Percentiles rank a stretch among this genome's conserved stretches.
Evolutionary conservation across 2,888 invertebrate genomes (phyloP).

Genomic region (Tubulanus polymorphus): DNA sequence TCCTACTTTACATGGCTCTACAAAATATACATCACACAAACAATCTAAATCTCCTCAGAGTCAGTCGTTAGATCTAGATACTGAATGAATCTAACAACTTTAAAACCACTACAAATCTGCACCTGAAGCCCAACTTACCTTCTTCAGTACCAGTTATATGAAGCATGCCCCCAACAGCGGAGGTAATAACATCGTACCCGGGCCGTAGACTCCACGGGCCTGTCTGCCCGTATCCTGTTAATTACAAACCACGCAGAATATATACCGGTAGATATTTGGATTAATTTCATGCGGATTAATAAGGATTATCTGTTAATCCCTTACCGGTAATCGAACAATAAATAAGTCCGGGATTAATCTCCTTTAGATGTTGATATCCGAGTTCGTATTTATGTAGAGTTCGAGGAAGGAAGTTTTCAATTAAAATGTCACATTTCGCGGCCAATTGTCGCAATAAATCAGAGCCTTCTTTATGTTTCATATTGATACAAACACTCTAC

Average conservation of each 20-base stretch:
- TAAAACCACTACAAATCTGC: no score
- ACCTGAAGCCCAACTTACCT: no score
- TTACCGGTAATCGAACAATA: constrained; percentile 85
- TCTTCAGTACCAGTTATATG: constrained; percentile 78
- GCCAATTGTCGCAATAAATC: constrained; percentile 60
- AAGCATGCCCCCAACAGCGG: constrained; percentile 85
- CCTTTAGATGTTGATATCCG: constrained; percentile 72
- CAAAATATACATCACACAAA: constrained; percentile 54
- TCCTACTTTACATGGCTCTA: constrained; percentile 85
- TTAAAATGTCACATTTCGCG: constrained; percentile 74
- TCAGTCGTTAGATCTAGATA: no score
- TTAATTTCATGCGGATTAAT: background rate
- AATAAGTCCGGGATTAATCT: constrained; percentile 72
- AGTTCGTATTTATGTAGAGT: constrained; percentile 71
- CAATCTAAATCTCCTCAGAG: no score
- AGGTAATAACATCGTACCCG: constrained; percentile 95
- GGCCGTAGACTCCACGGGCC: constrained; percentile 83
- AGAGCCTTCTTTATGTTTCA: background rate
- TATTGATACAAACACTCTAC: background rate
- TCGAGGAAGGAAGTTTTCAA: constrained; percentile 93
- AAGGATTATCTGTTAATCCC: background rate
- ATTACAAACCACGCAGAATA: background rate
- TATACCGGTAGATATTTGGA: background rate
- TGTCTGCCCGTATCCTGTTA: constrained; percentile 70
- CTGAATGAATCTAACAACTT: no score